These are phyloP conservation scores for Drosophila funebris DNA, from an alignment of 1,140 invertebrate genomes.

Conservation along the genomic window DNA sequence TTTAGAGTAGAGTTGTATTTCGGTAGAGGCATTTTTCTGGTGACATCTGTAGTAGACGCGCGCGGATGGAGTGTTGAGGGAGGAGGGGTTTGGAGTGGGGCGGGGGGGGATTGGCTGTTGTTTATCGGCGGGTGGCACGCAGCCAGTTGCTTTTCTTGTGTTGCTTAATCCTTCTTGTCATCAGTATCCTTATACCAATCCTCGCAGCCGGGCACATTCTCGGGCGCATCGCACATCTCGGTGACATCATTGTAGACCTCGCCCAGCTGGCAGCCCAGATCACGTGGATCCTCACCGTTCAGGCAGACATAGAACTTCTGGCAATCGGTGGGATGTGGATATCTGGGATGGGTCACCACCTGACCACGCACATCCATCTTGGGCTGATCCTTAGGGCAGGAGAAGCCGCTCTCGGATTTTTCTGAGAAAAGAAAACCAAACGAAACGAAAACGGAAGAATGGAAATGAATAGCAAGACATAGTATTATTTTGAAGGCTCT, in stretches of 20 bases:
- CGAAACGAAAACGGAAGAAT: too few species aligned
- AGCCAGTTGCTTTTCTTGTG: background rate
- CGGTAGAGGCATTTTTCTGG: background rate
- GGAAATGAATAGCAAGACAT: too few species aligned
- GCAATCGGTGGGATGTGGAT: slow-evolving; percentile 93
- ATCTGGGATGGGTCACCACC: slow-evolving; percentile 93
- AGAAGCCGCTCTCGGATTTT: slow-evolving; percentile 91
- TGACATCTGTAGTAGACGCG: slow-evolving; percentile 47
- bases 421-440: slow-evolving; percentile 81
- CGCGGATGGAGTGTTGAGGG: slow-evolving; percentile 1
- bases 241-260: slow-evolving; percentile 94
- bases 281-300: slow-evolving; percentile 92
- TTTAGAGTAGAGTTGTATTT: background rate
- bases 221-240: slow-evolving; percentile 92
- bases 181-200: slow-evolving; percentile 93
- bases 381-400: slow-evolving; percentile 89
- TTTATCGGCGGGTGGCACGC: slow-evolving; percentile 37
- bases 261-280: slow-evolving; percentile 92
- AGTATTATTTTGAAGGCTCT: too few species aligned
- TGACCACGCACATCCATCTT: slow-evolving; percentile 88
- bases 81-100: too few species aligned
- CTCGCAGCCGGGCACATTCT: slow-evolving; percentile 94
- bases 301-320: slow-evolving; percentile 94
- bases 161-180: slow-evolving; percentile 80
- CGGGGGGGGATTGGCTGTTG: background rate